phyloP scores from a whole-genome alignment of 2,113 vertebrate genomes.

The Oncorhynchus kisutch region DNA sequence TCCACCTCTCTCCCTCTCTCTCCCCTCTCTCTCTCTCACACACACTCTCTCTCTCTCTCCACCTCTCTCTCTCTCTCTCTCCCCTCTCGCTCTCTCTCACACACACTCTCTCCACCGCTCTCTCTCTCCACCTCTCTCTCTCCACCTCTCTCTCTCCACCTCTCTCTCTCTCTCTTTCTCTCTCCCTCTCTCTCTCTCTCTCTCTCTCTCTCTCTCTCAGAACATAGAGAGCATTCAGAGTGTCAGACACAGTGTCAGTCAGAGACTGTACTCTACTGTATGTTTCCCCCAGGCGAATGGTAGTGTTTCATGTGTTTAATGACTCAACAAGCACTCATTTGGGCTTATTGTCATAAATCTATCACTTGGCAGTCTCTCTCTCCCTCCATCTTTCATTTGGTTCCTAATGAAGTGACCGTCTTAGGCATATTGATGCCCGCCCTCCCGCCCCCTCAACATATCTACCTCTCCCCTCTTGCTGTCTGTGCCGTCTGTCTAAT shows the following conservation, averaged over 20 bases:
- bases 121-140: background rate
- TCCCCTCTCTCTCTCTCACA: background rate
- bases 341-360: background rate
- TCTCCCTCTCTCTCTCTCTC: background rate
- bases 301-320: no score
- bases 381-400: background rate
- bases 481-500: slow-evolving; percentile 12
- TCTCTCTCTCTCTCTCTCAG: slow-evolving; percentile 3
- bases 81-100: no score
- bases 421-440: slow-evolving; percentile 13
- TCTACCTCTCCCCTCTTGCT: slow-evolving; percentile 7
- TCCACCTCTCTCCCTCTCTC: no score
- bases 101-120: background rate
- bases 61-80: background rate
- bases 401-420: slow-evolving; percentile 31
- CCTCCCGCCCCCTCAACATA: slow-evolving; percentile 18
- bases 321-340: background rate
- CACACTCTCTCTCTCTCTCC: background rate
- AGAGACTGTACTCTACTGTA: no score
- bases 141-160: background rate
- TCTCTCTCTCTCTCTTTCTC: no score
- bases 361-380: background rate
- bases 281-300: no score
- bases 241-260: slow-evolving; percentile 1
- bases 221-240: background rate